Base-by-base conservation (phyloP, 2,113 vertebrate genomes). In the Austrofundulus limnaeus region DNA sequence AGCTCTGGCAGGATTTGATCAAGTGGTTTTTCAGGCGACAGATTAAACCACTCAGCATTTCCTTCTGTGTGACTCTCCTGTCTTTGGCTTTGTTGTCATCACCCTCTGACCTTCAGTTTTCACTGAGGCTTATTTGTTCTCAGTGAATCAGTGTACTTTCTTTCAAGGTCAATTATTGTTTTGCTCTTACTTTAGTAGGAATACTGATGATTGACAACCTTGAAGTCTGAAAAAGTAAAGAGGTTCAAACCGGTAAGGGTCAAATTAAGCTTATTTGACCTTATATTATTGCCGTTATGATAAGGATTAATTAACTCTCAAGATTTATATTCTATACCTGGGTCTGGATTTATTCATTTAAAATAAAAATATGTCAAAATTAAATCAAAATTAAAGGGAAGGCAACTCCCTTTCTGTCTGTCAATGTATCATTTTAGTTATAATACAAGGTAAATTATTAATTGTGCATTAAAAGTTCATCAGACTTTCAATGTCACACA, bases 1-100 rank as follows among this genome's bases (percentile, higher is more conserved):
- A 16, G 51, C 54, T 64, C 54, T 21, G 48, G 13, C 46, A 48
- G 66, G 66, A 66, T 70, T 70, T 66, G 61, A 79, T 66, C 50
- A 43, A 73, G 61, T 49, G 66, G 41, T 53, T 70, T 52, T 31
- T 25, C 41, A 63, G 63, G 14, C 16, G 4, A 59, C 24, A 47
- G 54, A 60, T 14, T 41, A 55, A 49, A 47, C 16, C 52, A 2
- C 55, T 64, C 39, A 15, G 61, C 38, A 23, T 9, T 41, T 43
- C 58, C 24, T 8, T 43, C 60, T 24, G 31, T 34, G 31, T 34
- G 39, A 57, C 11, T 55, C 13, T 47, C 23, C 28, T 38, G 51
- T 28, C 45, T 57, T 3, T 11, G 2, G 37, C 59, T 58, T 47
- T 34, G 23, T 10, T 11, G 2, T 51, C 38, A 5, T 59, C 16